A percentile compares a stretch with the other conserved stretches of the same genome.
These are phyloP conservation scores for Chymomyza fuscimana DNA, from an alignment of 2,888 invertebrate genomes.

Conservation along the genomic window DNA sequence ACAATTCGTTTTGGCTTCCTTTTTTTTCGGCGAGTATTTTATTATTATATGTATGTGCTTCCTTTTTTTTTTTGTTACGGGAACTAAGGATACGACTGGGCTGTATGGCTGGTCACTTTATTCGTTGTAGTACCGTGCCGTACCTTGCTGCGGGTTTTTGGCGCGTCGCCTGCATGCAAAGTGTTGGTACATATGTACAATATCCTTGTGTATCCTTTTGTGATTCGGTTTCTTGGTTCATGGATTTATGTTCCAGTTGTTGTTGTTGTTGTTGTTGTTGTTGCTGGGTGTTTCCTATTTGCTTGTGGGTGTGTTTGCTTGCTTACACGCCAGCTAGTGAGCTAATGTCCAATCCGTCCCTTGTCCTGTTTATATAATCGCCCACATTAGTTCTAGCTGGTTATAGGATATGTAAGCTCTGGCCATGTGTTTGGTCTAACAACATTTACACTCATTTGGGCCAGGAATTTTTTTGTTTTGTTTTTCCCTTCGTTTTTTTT, in stretches of 20 bases:
- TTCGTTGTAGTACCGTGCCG: conserved; percentile 52
- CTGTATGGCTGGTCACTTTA: conserved; percentile 56
- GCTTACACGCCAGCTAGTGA: conserved; percentile 33
- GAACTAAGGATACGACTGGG: conserved; percentile 15
- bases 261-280: conserved; percentile 12
- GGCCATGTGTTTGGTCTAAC: conserved; percentile 39
- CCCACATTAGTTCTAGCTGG: conserved; percentile 56
- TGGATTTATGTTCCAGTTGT: conserved; percentile 35
- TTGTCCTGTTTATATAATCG: conserved; percentile 69
- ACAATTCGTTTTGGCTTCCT: conserved; percentile 77
- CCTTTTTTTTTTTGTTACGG: conserved; percentile 54
- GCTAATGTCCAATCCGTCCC: conserved; percentile 28
- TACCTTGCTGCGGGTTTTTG: conserved; percentile 39
- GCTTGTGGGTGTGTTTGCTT: conserved; percentile 41
- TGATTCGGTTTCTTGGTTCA: conserved; percentile 27
- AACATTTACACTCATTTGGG: conserved; percentile 56
- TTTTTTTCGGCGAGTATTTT: conserved; percentile 61
- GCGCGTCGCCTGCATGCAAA: conserved; percentile 50
- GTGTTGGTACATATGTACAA: conserved; percentile 38
- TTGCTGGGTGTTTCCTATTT: conserved; percentile 53
- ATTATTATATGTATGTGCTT: conserved; percentile 66
- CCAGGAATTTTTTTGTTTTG: conserved; percentile 10
- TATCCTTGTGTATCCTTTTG: conserved; percentile 50
- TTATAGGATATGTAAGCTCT: neutral
- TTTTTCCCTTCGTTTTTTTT: neutral